Evolutionary conservation across 1,140 invertebrate genomes (phyloP).

Genomic region (Acromyrmex echinatior): DNA sequence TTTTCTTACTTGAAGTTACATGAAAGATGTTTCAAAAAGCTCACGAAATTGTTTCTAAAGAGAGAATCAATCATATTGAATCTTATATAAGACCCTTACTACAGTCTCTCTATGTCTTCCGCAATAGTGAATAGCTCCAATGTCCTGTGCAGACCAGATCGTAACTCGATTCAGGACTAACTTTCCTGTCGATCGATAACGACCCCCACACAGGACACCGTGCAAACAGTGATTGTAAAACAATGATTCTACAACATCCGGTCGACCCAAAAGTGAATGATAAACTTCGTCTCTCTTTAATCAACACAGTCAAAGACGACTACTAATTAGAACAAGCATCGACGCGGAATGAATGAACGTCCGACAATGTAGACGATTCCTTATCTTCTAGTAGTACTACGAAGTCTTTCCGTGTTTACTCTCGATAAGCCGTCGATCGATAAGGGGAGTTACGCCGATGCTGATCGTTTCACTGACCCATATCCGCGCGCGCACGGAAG

Average conservation of each 20-base stretch:
- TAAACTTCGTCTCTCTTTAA: conserved; percentile 46
- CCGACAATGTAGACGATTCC: conserved; percentile 50
- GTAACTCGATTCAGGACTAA: conserved; percentile 8
- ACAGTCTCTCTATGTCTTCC: neutral
- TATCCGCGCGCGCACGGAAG: conserved; percentile 28
- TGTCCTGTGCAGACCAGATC: neutral
- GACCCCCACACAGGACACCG: neutral
- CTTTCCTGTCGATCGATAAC: neutral
- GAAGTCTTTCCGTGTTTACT: conserved; percentile 70
- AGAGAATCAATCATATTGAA: neutral
- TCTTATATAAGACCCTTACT: neutral
- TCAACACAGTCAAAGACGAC: conserved; percentile 53
- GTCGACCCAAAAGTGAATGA: conserved; percentile 20
- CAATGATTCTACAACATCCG: conserved; percentile 57
- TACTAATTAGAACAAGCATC: conserved; percentile 60
- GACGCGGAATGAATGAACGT: conserved; percentile 67
- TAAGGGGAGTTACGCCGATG: conserved; percentile 62
- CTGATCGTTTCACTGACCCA: conserved; percentile 73
- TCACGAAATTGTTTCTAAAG: neutral
- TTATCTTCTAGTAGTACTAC: conserved; percentile 75
- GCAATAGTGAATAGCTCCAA: neutral
- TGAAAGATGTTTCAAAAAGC: neutral
- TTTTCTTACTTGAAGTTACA: conserved; percentile 5
- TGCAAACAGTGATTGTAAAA: conserved; percentile 10
- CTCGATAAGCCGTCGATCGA: conserved; percentile 76